These are phyloP conservation scores for Lindbergichthys nudifrons DNA, from an alignment of 2,797 vertebrate species.

Conservation along the genomic window DNA sequence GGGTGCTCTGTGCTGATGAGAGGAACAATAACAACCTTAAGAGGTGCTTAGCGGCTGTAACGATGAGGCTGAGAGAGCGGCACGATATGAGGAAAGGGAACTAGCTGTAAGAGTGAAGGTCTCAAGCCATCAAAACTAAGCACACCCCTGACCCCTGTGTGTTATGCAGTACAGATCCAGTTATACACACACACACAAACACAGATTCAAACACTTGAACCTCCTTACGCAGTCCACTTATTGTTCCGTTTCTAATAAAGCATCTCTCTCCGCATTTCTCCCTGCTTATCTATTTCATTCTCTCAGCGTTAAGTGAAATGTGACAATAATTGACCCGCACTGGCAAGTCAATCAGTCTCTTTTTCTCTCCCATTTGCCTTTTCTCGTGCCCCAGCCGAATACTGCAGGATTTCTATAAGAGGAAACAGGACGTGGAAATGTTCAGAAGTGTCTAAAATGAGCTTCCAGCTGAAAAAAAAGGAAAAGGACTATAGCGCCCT, in stretches of 20 bases:
- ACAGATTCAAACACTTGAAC: constrained; percentile 8
- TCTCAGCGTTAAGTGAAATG: constrained; percentile 41
- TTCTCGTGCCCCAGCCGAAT: constrained; percentile 21
- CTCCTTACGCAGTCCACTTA: constrained; percentile 27
- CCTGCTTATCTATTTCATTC: background rate
- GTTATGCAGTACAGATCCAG: constrained; percentile 3
- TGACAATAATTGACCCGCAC: constrained; percentile 37
- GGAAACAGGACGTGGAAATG: constrained; percentile 48
- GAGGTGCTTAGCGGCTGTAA: constrained; percentile 60
- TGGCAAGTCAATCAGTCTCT: constrained; percentile 31
- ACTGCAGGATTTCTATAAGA: constrained; percentile 55
- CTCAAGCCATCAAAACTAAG: constrained; percentile 56
- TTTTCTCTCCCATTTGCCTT: constrained; percentile 18
- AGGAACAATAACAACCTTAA: constrained; percentile 55
- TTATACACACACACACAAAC: constrained; percentile 22
- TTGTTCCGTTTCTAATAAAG: background rate
- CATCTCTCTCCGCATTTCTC: background rate
- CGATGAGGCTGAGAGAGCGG: constrained; percentile 42
- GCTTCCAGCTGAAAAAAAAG: constrained; percentile 35
- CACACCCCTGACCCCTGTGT: constrained; percentile 38
- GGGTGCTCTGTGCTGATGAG: constrained; percentile 46
- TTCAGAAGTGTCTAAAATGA: constrained; percentile 62
- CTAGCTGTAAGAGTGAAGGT: constrained; percentile 23
- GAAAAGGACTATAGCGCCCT: constrained; percentile 57
- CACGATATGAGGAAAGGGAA: constrained; percentile 38